phyloP scores from a whole-genome alignment of 2,113 vertebrate species.

The Pteronura brasiliensis region DNA sequence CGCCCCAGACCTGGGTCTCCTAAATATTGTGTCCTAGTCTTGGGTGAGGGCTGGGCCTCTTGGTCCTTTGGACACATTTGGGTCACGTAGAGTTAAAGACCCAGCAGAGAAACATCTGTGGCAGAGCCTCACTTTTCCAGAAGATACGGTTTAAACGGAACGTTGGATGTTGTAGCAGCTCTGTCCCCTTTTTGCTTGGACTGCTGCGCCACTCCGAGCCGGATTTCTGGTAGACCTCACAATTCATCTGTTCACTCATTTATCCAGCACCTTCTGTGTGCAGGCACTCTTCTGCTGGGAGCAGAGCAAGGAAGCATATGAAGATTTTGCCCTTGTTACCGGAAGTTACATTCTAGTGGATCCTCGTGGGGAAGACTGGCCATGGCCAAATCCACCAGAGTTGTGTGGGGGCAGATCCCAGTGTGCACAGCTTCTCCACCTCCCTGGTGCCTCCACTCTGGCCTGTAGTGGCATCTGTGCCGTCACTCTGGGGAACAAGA shows the following conservation, averaged over 20 bases:
- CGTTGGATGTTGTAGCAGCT: too few species aligned
- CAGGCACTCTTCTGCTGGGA: background rate
- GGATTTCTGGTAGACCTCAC: background rate
- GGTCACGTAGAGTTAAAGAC: accelerated
- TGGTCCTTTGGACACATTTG: background rate
- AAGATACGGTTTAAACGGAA: background rate
- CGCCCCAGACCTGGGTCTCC: background rate
- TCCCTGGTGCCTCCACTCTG: accelerated
- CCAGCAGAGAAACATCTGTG: background rate
- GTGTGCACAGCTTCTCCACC: background rate
- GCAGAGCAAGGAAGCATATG: accelerated
- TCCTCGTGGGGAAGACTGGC: background rate
- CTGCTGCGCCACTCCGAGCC: background rate
- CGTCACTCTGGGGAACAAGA: accelerated
- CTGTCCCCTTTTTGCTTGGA: background rate
- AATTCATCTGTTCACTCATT: background rate
- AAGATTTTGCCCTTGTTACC: accelerated
- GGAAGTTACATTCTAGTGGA: accelerated
- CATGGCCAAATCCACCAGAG: accelerated
- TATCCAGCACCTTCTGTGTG: background rate
- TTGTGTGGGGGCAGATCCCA: background rate
- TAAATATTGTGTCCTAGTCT: accelerated
- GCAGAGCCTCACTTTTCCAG: background rate
- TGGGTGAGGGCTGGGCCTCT: background rate
- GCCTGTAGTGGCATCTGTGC: background rate